Conservation (phyloP, 2,888 invertebrate species). For the Elaeidobius kamerunicus region DNA sequence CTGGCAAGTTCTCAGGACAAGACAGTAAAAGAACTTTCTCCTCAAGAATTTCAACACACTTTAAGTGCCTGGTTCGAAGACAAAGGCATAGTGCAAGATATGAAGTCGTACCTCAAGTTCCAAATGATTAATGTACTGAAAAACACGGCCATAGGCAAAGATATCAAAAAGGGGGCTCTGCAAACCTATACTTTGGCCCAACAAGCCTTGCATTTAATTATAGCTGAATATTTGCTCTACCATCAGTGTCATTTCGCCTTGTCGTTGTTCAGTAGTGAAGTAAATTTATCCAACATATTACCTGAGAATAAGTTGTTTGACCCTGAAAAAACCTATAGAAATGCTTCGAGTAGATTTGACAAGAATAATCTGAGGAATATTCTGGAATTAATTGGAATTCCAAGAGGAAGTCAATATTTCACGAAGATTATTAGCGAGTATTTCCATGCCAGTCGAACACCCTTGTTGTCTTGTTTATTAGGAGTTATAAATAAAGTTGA, state of each 20-base stretch:
- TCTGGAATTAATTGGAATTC: slow-evolving; percentile 36
- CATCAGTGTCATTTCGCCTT: slow-evolving; percentile 58
- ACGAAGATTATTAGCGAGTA: slow-evolving; percentile 13
- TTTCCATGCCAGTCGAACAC: slow-evolving; percentile 11
- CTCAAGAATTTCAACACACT: slow-evolving; percentile 57
- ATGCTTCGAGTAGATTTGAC: slow-evolving; percentile 30
- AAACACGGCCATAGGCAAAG: slow-evolving; percentile 49
- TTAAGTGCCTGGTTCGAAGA: slow-evolving; percentile 59
- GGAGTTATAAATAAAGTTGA: slow-evolving; percentile 5
- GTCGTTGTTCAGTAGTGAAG: slow-evolving; percentile 61
- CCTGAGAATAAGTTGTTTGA: slow-evolving; percentile 47
- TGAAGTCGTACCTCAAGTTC: slow-evolving; percentile 58
- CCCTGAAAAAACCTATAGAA: slow-evolving; percentile 4
- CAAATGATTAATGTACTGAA: slow-evolving; percentile 58
- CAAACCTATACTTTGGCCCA: slow-evolving; percentile 53
- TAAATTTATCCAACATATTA: slow-evolving; percentile 46
- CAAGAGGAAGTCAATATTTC: slow-evolving; percentile 26
- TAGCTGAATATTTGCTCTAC: slow-evolving; percentile 59
- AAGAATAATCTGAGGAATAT: slow-evolving; percentile 37
- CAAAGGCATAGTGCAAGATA: slow-evolving; percentile 58
- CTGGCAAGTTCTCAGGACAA: no score
- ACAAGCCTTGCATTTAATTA: slow-evolving; percentile 60
- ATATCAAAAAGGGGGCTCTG: slow-evolving; percentile 28
- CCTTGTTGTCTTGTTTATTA: slow-evolving; percentile 23
- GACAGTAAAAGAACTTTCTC: slow-evolving; percentile 37